phyloP scores from a whole-genome alignment of 2,113 vertebrate genomes.

The Oryzias curvinotus region DNA sequence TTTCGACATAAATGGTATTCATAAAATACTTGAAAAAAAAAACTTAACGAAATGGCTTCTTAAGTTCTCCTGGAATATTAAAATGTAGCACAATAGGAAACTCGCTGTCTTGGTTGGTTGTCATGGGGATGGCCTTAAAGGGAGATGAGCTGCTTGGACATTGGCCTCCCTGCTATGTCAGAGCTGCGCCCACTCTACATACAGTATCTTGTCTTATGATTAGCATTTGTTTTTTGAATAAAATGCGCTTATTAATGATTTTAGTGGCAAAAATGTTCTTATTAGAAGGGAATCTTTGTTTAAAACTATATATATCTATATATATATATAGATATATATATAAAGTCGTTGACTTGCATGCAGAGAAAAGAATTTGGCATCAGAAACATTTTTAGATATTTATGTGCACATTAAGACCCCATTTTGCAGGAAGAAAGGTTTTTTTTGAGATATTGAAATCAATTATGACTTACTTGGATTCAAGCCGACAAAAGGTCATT shows the following conservation, averaged over 20 bases:
- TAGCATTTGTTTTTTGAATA: background rate
- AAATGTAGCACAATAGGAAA: too few relatives aligned
- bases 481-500: background rate
- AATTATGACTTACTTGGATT: slow-evolving; percentile 5
- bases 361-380: background rate
- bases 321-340: too few relatives aligned
- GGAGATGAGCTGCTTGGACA: background rate
- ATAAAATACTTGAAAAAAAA: too few relatives aligned
- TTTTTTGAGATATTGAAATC: slow-evolving; percentile 7
- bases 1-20: too few relatives aligned
- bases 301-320: background rate
- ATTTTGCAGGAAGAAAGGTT: background rate
- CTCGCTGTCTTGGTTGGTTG: background rate
- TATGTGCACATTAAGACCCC: slow-evolving; percentile 1
- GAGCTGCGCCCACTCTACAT: too few relatives aligned
- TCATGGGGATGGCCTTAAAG: background rate
- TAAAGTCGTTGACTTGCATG: background rate
- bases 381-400: slow-evolving; percentile 1
- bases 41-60: too few relatives aligned
- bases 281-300: too few relatives aligned
- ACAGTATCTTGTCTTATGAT: background rate
- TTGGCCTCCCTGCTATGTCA: background rate
- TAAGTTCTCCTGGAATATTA: too few relatives aligned
- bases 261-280: too few relatives aligned
- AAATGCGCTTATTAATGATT: too few relatives aligned